Evolutionary conservation across 2,797 vertebrate species (phyloP), one percentile per base, ranked within the genome.

Genomic region (Allobates femoralis): DNA sequence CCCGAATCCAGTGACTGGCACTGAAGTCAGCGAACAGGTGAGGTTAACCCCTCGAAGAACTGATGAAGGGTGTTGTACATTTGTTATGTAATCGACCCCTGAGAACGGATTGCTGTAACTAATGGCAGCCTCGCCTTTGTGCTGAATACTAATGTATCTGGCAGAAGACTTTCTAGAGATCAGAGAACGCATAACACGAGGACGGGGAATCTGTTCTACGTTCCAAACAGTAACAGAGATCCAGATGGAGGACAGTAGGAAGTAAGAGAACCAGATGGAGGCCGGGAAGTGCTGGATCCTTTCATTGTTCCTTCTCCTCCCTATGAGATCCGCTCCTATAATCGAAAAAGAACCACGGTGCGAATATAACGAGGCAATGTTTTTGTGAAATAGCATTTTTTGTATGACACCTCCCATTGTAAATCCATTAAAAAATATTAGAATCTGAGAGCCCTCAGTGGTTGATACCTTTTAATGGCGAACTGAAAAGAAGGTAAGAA

Each of bases 171-270:
- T n/a, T 71, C 4, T 11, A 32, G 67, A 41, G 67, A 71, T 71
- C 67, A n/a, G 67, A 28, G 41, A 71, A 71, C n/a, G 1, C 41
- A 12, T 41, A 23, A 74, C 18, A 46, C 37, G 26, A 74, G 41
- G 69, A 41, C 69, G n/a, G 34, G 69, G n/a, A 74, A 74, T 74
- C 69, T 74, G 69, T 2, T 46, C 15, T 74, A 46, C n/a, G 15
- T 46, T 74, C 69, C 69, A 26, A 50, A 50, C 69, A 15, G 37
- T 74, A 26, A 46, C 21, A 74, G 69, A 15, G 26, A 74, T 41
- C 37, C 69, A 74, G 69, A 74, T 74, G 69, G 69, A 74, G 69
- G 69, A 46, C 69, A 74, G 69, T 26, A 50, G 69, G 69, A 74
- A 50, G 69, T 26, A 74, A 15, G 69, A 50, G 21, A 18, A 16